phyloP scores from a whole-genome alignment of 2,113 vertebrate genomes.

The Formicarius rufipectus region DNA sequence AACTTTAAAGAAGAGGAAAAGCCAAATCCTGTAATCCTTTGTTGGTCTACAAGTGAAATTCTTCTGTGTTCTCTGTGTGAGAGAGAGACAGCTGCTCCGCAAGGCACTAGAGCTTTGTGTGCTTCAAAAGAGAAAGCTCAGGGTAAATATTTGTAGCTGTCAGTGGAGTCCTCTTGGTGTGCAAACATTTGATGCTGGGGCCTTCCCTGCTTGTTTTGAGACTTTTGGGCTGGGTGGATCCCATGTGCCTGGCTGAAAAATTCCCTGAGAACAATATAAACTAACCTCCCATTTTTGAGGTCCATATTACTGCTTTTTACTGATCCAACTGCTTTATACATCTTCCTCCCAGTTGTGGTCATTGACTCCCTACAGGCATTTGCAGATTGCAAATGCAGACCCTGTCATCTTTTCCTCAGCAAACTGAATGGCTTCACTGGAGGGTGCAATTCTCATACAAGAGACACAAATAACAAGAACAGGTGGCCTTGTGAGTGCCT shows the following conservation, averaged over 20 bases:
- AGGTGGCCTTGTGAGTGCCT: not conserved
- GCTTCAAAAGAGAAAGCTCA: not conserved
- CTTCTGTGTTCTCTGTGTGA: not conserved
- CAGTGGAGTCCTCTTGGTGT: not conserved
- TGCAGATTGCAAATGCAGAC: not conserved
- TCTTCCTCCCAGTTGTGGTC: not conserved
- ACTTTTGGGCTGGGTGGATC: not conserved
- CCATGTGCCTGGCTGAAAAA: not conserved
- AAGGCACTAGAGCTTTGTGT: not conserved
- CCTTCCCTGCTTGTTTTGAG: not conserved
- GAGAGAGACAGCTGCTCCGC: not conserved
- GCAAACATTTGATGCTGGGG: not conserved
- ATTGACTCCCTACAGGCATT: not conserved
- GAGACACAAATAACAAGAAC: not conserved
- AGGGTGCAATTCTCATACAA: not conserved
- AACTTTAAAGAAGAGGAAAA: not conserved
- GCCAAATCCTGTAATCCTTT: slow-evolving; percentile 7
- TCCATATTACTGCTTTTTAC: accelerated
- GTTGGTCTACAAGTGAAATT: not conserved
- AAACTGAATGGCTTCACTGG: not conserved
- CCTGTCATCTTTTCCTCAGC: not conserved
- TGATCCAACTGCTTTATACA: not conserved
- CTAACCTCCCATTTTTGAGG: not conserved
- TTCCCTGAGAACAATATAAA: not conserved
- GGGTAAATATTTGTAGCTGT: not conserved